Evolutionary conservation across 2,113 vertebrate species (phyloP).

Genomic region (Podarcis cretensis): DNA sequence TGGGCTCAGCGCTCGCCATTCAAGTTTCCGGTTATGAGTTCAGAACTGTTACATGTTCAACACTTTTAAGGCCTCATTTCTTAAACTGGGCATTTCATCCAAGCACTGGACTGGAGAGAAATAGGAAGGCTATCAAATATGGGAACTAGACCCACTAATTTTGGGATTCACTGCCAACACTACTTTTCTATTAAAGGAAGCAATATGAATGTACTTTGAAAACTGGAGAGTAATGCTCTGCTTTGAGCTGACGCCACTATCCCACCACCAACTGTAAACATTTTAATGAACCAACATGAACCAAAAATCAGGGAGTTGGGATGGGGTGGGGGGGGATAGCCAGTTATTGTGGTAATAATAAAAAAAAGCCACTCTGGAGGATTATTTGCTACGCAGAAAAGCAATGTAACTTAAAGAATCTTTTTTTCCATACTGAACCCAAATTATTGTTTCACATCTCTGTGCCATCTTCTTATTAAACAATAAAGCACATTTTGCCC

Average conservation of each 20-base stretch:
- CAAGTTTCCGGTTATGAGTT: background rate
- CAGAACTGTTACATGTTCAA: background rate
- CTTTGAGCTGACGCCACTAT: background rate
- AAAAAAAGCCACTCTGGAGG: background rate
- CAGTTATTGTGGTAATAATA: background rate
- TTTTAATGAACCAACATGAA: background rate
- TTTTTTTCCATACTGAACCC: background rate
- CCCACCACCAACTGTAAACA: background rate
- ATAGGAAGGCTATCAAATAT: background rate
- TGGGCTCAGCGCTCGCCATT: background rate
- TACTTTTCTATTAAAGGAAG: background rate
- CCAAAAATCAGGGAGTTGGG: background rate
- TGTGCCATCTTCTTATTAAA: slow-evolving; percentile 13
- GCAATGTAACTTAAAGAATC: background rate
- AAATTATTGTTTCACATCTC: background rate
- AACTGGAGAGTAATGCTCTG: background rate
- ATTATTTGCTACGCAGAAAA: background rate
- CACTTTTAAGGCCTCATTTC: background rate
- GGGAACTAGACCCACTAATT: background rate
- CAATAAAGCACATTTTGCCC: background rate
- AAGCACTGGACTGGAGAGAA: background rate
- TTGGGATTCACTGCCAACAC: background rate
- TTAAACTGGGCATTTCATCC: background rate
- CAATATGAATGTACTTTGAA: background rate
- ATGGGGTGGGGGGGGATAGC: background rate